These are phyloP conservation scores for Athripsodes cinereus DNA, from an alignment of 2,888 invertebrate species.

Conservation along the genomic window DNA sequence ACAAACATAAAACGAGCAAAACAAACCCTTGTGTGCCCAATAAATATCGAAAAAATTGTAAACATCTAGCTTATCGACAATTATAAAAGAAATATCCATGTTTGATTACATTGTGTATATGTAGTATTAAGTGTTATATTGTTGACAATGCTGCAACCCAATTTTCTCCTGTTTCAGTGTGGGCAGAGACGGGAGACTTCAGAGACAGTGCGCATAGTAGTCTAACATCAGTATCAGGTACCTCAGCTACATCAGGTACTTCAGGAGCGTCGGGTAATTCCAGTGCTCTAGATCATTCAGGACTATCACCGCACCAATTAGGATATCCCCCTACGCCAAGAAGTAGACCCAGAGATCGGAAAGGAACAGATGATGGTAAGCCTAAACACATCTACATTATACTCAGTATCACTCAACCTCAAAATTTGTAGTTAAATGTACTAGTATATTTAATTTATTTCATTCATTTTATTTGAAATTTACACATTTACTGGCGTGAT, in stretches of 20 bases:
- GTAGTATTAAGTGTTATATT: too few relatives aligned
- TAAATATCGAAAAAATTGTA: too few relatives aligned
- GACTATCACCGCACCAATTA: constrained; percentile 56
- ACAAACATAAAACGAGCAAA: too few relatives aligned
- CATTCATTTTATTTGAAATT: too few relatives aligned
- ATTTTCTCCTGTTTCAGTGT: constrained; percentile 59
- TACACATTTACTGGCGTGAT: too few relatives aligned
- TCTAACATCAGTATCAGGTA: constrained; percentile 57
- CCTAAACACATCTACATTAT: not conserved
- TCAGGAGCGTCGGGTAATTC: constrained; percentile 54
- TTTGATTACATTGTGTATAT: too few relatives aligned
- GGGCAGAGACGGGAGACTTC: constrained; percentile 86
- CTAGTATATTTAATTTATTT: too few relatives aligned
- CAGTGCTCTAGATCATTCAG: constrained; percentile 57
- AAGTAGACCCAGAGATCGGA: constrained; percentile 54
- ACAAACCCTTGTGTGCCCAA: too few relatives aligned
- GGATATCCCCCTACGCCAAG: constrained; percentile 61
- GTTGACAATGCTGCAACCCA: constrained; percentile 3
- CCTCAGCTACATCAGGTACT: constrained; percentile 47
- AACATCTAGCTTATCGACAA: too few relatives aligned
- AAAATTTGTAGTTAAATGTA: too few relatives aligned
- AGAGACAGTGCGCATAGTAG: constrained; percentile 73
- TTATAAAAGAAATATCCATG: too few relatives aligned
- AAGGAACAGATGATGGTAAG: constrained; percentile 63
- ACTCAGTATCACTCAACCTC: too few relatives aligned